Evolutionary conservation across 2,797 vertebrate species (phyloP), one percentile per base, ranked within the genome.

Genomic region (Girardinus metallicus): DNA sequence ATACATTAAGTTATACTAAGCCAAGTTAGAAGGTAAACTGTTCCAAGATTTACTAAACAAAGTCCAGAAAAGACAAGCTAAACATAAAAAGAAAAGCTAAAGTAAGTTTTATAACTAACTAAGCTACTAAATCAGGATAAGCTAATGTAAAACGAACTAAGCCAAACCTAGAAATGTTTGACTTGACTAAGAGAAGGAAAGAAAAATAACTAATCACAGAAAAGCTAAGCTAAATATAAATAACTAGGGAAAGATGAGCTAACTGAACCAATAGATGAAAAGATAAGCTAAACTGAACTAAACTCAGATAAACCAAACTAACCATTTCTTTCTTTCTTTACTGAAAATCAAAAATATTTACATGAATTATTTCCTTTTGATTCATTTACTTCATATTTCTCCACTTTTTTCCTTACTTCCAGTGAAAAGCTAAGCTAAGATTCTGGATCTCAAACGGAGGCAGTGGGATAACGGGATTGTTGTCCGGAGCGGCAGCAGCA

Each of bases 301-400:
- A 31, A 13, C 57, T 60, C 12, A 60, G 55, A 26, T 23, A 31
- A 31, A 15, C n/a, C 15, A 62, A 62, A 36, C 31, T 64, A 64
- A 64, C 96, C 97, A 96, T 96, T 97, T 97, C 97, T 89, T 21
- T 51, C 87, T 87, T 55, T 68, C 78, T 15, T 26, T 7, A 12
- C 49, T 47, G 9, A 96, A 98, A 96, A 98, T 97, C 97, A 97
- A 97, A 97, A 98, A 97, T 97, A 98, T 98, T 98, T 98, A 98
- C 97, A 98, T 96, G 96, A 97, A 98, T 98, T 97, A 98, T 98
- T 98, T 98, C 93, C 97, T 97, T 97, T 97, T 95, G 97, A 96
- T 97, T 98, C 97, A 98, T 99, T 99, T 97, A 97, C 98, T 98
- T 98, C 97, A 97, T 97, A 97, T 97, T 97, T 97, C 96, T 96